phyloP scores from a whole-genome alignment of 2,888 invertebrate genomes.

The Microctonus hyperodae region DNA sequence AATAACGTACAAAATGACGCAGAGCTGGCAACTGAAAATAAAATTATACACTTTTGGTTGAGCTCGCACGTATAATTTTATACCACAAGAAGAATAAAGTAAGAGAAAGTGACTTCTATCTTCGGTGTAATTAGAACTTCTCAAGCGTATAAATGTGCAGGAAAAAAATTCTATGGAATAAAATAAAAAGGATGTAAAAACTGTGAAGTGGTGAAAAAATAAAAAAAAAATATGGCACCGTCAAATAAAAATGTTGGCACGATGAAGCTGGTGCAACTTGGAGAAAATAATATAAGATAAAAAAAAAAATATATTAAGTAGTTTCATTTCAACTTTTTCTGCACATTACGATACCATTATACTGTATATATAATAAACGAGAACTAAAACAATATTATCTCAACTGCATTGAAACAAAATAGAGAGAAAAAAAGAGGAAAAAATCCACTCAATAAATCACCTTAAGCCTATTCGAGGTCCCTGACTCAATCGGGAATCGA shows the following conservation, averaged over 20 bases:
- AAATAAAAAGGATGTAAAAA: neutral
- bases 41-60: neutral
- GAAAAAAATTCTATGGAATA: neutral
- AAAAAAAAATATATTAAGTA: neutral
- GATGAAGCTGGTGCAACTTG: neutral
- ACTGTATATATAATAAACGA: neutral
- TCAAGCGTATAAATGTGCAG: conserved; percentile 12
- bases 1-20: neutral
- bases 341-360: neutral
- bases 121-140: conserved; percentile 14
- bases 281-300: neutral
- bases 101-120: neutral
- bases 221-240: neutral
- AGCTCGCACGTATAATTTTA: neutral
- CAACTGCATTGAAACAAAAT: neutral
- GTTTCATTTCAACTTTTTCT: neutral
- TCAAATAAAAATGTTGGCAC: conserved; percentile 8
- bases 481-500: conserved; percentile 11
- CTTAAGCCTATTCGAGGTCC: neutral
- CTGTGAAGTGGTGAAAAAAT: neutral
- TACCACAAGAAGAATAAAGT: neutral
- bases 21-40: neutral
- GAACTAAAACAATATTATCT: neutral
- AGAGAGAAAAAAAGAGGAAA: neutral
- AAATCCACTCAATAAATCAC: neutral